Conservation (phyloP, 2,113 vertebrate genomes). For the Bubo bubo region DNA sequence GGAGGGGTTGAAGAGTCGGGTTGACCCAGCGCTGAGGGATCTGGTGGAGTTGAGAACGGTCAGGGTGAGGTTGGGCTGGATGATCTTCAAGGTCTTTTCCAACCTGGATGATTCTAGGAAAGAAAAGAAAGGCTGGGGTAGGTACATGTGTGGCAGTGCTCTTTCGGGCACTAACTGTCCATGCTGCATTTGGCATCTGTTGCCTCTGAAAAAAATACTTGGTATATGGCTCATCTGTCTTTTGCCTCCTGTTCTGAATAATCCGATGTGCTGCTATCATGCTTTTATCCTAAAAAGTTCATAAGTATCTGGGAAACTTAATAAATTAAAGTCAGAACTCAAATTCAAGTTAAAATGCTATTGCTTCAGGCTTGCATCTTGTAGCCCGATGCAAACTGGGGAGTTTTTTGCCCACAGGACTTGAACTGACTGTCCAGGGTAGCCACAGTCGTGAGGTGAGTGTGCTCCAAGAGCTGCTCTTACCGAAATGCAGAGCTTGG, state of each 20-base stretch:
- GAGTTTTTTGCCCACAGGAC: background rate
- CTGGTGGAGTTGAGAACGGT: too few relatives aligned
- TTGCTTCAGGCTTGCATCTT: background rate
- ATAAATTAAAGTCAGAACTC: background rate
- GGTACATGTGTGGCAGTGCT: background rate
- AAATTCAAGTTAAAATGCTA: background rate
- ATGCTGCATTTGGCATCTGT: background rate
- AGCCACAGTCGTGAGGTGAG: background rate
- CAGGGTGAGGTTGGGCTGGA: too few relatives aligned
- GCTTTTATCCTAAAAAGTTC: background rate
- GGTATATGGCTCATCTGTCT: background rate
- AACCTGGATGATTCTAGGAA: too few relatives aligned
- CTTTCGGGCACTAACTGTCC: background rate
- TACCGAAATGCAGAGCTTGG: background rate
- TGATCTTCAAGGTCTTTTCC: too few relatives aligned
- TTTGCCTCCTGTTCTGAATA: background rate
- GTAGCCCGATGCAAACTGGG: background rate
- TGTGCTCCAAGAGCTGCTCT: background rate
- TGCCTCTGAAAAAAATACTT: background rate
- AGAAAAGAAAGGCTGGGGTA: background rate
- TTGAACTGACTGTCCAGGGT: too few relatives aligned
- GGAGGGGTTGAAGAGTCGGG: too few relatives aligned
- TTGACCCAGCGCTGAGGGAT: too few relatives aligned
- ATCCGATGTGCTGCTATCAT: background rate
- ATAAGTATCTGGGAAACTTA: background rate